These are phyloP conservation scores for Chloropsis hardwickii DNA, from an alignment of 2,113 vertebrate genomes.

Conservation along the genomic window DNA sequence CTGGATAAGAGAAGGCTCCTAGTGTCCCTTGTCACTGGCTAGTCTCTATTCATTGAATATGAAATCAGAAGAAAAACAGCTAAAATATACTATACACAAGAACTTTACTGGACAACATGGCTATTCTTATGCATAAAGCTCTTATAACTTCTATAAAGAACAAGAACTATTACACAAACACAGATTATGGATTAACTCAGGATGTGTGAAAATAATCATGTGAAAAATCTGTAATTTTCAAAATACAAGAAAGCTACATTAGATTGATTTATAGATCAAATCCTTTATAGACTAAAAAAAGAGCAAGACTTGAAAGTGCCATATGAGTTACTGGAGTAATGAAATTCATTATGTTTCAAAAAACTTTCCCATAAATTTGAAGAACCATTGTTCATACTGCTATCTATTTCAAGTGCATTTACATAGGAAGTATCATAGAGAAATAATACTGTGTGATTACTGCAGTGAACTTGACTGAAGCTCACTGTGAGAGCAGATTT, in stretches of 20 bases:
- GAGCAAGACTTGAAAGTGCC: background rate
- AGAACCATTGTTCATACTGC: background rate
- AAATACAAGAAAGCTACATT: background rate
- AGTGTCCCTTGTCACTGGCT: background rate
- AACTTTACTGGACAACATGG: background rate
- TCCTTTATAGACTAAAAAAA: background rate
- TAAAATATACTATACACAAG: background rate
- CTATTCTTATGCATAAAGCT: background rate
- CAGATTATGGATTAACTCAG: background rate
- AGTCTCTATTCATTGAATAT: background rate
- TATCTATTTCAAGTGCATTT: background rate
- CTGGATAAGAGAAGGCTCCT: background rate
- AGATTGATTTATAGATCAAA: background rate
- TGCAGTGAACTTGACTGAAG: background rate
- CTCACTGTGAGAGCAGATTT: background rate
- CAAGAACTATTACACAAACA: background rate
- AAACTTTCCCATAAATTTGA: background rate
- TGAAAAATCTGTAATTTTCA: background rate
- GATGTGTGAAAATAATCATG: background rate
- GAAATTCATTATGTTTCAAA: background rate
- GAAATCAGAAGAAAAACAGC: background rate
- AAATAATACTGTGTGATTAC: background rate
- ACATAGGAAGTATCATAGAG: background rate
- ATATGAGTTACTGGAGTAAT: background rate
- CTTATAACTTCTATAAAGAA: background rate